Evolutionary conservation across 2,888 invertebrate genomes (phyloP), one percentile per base, ranked within the genome.

Genomic region (Megalurothrips usitatus): DNA sequence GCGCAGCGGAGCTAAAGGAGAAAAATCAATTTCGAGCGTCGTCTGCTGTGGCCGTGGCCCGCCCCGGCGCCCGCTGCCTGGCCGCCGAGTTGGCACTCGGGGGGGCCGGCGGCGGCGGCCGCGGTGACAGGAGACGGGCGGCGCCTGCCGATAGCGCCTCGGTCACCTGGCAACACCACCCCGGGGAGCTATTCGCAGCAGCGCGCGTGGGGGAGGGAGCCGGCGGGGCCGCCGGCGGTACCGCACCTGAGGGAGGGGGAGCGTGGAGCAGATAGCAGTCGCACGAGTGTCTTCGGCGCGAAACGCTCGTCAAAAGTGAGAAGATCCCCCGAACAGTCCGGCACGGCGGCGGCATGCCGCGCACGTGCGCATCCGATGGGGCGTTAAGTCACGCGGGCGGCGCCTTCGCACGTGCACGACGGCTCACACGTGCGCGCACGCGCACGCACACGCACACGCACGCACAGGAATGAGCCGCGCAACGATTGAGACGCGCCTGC

Each of bases 101-200:
- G n/a, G n/a, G 6, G 23, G 68, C 19, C 68, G 3, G 68, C 4
- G 68, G n/a, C 23, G n/a, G 68, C n/a, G 68, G 52, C 10, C 49
- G 49, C 49, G 52, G 1, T 17, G 58, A 6, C 58, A 11, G 19
- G n/a, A 6, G 19, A 17, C 12, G 17, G 12, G 26, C 68, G 26
- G 12, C 68, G 68, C 26, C 68, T 75, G 68, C 68, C 68, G 26
- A 75, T 75, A 26, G 58, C 58, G 58, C 34, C 34, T n/a, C 23
- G 68, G 26, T 75, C 68, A 75, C 68, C 68, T 75, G 68, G 12
- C 23, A 75, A 75, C 26, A 75, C n/a, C 68, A 26, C 68, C 68
- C 68, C 26, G 26, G 68, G 68, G 68, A 26, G 23, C 23, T 26
- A 75, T 75, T 26, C 23, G 26, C 12, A 8, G 26, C 12, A 26